Conservation (phyloP, 2,888 invertebrate species). For the Harpalus rufipes region DNA sequence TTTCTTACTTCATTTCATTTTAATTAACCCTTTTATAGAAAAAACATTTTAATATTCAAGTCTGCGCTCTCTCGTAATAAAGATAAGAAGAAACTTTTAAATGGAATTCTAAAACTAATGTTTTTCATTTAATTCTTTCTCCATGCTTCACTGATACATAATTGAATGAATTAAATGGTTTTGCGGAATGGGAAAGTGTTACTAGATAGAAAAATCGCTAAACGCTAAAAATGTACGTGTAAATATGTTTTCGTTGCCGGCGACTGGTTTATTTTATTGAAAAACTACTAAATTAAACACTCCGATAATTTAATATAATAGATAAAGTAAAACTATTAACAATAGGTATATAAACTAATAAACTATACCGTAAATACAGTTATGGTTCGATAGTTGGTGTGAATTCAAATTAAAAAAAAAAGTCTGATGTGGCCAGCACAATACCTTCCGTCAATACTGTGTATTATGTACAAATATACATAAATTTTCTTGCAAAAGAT, state of each 20-base stretch:
- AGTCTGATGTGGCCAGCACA: too few relatives aligned
- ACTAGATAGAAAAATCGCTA: neutral
- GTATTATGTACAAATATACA: too few relatives aligned
- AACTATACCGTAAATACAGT: neutral
- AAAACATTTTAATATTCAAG: conserved; percentile 7
- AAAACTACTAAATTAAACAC: neutral
- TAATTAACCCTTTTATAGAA: conserved; percentile 48
- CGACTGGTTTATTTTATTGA: neutral
- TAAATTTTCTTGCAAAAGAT: too few relatives aligned
- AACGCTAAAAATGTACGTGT: neutral
- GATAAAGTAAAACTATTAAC: neutral
- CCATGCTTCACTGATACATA: neutral
- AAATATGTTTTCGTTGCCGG: neutral
- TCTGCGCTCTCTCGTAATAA: neutral
- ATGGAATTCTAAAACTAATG: neutral
- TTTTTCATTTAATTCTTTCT: neutral
- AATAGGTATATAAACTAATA: neutral
- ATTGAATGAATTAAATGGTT: neutral
- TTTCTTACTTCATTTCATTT: conserved; percentile 38
- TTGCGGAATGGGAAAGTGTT: neutral
- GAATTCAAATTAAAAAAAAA: neutral
- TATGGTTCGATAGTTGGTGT: neutral
- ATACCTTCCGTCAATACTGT: too few relatives aligned
- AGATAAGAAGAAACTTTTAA: neutral
- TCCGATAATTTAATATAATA: neutral